Evolutionary conservation across 2,113 vertebrate genomes (phyloP).

Genomic region (Ammodytes marinus): DNA sequence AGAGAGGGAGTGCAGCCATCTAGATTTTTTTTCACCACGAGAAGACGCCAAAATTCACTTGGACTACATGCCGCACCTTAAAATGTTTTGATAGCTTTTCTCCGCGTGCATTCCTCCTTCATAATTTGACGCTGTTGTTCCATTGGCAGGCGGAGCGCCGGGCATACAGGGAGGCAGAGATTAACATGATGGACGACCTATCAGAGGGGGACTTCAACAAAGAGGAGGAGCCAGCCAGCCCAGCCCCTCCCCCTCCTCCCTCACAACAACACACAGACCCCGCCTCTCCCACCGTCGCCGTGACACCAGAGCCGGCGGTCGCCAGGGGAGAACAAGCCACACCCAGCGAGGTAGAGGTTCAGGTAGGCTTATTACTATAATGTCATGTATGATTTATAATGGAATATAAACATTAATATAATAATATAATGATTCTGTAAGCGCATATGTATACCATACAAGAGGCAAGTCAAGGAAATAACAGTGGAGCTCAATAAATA

Average conservation of each 20-base stretch:
- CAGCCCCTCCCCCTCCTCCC: slow-evolving; percentile 81
- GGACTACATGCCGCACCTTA: no score
- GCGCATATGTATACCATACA: no score
- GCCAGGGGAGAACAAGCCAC: slow-evolving; percentile 89
- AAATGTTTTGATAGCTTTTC: no score
- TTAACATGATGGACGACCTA: slow-evolving; percentile 92
- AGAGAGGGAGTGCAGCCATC: no score
- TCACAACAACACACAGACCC: slow-evolving; percentile 95
- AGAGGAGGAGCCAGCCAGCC: slow-evolving; percentile 81
- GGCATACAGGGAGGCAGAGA: slow-evolving; percentile 90
- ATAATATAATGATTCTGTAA: no score
- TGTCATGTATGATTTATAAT: no score
- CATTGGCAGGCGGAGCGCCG: slow-evolving; percentile 92
- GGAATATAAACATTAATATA: no score
- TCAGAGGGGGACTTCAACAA: slow-evolving; percentile 83
- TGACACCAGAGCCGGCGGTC: slow-evolving; percentile 91
- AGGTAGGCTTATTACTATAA: slow-evolving; percentile 79
- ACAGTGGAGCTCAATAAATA: no score
- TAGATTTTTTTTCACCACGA: no score
- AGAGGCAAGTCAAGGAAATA: no score
- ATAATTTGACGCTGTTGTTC: neutral
- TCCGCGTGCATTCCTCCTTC: no score
- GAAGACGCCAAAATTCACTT: no score
- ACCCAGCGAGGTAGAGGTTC: slow-evolving; percentile 92
- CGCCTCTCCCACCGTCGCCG: slow-evolving; percentile 93